Conservation (phyloP, 2,888 invertebrate species). For the Caenorhabditis becei region DNA sequence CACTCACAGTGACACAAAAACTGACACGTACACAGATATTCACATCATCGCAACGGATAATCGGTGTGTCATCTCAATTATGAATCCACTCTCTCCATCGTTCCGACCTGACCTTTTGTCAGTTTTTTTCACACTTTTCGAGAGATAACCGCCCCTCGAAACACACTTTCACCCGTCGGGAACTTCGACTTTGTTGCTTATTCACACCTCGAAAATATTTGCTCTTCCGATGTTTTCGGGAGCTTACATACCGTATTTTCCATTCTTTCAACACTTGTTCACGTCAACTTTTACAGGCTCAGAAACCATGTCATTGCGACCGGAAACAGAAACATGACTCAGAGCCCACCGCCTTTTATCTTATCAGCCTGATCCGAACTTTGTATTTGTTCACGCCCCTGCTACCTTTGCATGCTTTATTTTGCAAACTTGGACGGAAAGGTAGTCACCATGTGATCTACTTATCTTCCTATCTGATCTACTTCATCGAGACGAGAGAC, state of each 20-base stretch:
- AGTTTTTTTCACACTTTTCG: background rate
- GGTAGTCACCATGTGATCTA: constrained; percentile 28
- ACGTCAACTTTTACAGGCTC: background rate
- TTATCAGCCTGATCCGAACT: too few relatives aligned
- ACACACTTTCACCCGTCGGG: background rate
- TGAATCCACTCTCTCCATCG: constrained; percentile 10
- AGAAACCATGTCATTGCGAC: too few relatives aligned
- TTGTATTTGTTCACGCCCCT: too few relatives aligned
- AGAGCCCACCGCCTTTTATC: too few relatives aligned
- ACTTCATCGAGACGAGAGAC: constrained; percentile 11
- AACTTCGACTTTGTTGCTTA: background rate
- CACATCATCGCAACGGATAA: constrained; percentile 37
- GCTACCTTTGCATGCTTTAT: background rate
- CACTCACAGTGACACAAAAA: constrained; percentile 44
- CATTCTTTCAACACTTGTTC: background rate
- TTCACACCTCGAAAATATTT: background rate
- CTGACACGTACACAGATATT: constrained; percentile 45
- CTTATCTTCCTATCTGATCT: constrained; percentile 50
- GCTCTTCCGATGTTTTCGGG: background rate
- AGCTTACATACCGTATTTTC: background rate
- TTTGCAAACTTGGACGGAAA: constrained; percentile 18
- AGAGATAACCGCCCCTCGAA: background rate
- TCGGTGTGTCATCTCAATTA: constrained; percentile 46
- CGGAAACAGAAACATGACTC: too few relatives aligned
- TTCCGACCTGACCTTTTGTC: constrained; percentile 37